Conservation (phyloP, 2,797 vertebrate genomes). For the Pangasius djambal region DNA sequence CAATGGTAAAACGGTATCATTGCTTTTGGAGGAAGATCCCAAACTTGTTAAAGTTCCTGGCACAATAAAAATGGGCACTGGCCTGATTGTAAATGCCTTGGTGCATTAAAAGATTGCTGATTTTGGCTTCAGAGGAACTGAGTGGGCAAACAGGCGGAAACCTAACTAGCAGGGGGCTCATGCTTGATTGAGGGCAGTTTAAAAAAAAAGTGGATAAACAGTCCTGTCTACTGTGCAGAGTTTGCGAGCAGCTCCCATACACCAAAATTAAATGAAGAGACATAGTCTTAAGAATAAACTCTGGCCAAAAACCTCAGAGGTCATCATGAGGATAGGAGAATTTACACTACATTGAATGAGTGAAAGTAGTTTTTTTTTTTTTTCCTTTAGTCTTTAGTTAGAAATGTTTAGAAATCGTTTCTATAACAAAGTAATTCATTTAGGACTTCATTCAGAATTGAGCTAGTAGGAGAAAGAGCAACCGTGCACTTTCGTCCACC, state of each 20-base stretch:
- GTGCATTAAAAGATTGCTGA: constrained; percentile 51
- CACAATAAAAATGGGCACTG: constrained; percentile 58
- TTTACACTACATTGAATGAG: not conserved
- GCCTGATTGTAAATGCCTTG: constrained; percentile 47
- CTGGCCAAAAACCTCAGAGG: not conserved
- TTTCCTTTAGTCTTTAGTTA: not conserved
- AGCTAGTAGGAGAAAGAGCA: not conserved
- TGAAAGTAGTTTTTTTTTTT: not conserved
- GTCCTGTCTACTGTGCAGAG: constrained; percentile 25
- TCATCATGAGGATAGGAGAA: not conserved
- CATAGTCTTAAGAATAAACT: not conserved
- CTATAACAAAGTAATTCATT: not conserved
- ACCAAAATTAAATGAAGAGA: not conserved
- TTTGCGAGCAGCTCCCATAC: constrained; percentile 58
- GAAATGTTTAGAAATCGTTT: not conserved
- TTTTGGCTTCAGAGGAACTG: constrained; percentile 54
- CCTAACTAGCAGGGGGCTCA: constrained; percentile 47
- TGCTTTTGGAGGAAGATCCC: constrained; percentile 50
- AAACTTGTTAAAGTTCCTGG: constrained; percentile 57
- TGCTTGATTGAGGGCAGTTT: constrained; percentile 36
- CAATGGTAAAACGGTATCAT: constrained; percentile 42
- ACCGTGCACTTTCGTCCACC: not conserved
- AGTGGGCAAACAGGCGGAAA: constrained; percentile 55
- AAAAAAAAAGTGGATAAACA: constrained; percentile 40
- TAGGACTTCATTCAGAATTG: not conserved